Base-by-base conservation (phyloP, 2,113 vertebrate species). In the Notarius lentiginosus region DNA sequence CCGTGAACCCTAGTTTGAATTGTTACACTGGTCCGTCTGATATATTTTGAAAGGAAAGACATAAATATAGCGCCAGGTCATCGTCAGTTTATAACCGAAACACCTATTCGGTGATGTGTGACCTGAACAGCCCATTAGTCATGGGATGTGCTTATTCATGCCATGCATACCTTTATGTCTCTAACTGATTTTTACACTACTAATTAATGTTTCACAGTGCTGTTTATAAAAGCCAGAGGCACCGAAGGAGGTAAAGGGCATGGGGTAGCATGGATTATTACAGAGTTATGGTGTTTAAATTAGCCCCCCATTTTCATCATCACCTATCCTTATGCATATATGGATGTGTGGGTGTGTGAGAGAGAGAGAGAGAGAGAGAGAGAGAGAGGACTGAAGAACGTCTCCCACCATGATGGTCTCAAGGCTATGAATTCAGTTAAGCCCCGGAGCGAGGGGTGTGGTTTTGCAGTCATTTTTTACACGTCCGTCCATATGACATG, bases 1-100 rank as follows among this genome's bases (percentile, higher is more conserved):
- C 90, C 89, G 89, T 91, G 89, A 90, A 30, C 55, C 61, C 63
- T 80, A 75, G 55, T 89, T 83, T 84, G 80, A 89, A 84, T 86
- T 86, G 88, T 90, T 92, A 90, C 89, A 86, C 92, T 86, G 90
- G 89, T 91, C 90, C 75, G 90, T 90, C 91, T 93, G 85, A 88
- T 89, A 90, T 87, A 92, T 91, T 88, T 90, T 90, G 85, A 88
- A 85, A 87, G 79, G 76, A 82, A 58, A 79, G 84, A 76, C 88
- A 92, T 93, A 93, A 93, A 93, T 92, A 80, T 91, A 81, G 86
- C 68, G 49, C 75, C 30, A 63, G 14, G 86, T 68, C 86, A 77
- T 51, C 68, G 72, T 41, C 9, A 55, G 20, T 22, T 56, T 5
- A 41, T 41, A 82, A 70, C 24, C 51, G 24, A 34, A 87, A 82